A percentile compares a stretch with the other conserved stretches of the same genome.
phyloP scores from a whole-genome alignment of 2,888 invertebrate genomes.

The Philereme transversata region DNA sequence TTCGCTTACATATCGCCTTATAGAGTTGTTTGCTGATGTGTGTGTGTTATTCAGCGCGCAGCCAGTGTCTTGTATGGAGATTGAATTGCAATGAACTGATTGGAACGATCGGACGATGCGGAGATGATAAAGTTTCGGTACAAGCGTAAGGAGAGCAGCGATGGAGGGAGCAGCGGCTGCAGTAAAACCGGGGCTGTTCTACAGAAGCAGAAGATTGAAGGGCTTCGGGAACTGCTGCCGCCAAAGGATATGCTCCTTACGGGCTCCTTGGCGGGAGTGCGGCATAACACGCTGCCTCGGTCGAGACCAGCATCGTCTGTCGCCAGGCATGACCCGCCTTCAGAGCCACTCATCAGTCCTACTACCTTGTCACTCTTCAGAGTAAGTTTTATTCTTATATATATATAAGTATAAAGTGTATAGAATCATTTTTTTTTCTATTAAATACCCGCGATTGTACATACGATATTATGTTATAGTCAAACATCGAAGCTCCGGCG shows the following conservation, averaged over 20 bases:
- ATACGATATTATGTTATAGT: no score
- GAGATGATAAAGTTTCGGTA: conserved; percentile 87
- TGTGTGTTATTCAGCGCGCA: conserved; percentile 66
- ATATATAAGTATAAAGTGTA: no score
- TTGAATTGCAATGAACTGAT: conserved; percentile 56
- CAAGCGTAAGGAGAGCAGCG: conserved; percentile 84
- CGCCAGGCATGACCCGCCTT: conserved; percentile 55
- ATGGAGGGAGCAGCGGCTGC: conserved; percentile 52
- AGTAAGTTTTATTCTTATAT: conserved; percentile 61
- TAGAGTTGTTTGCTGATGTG: conserved; percentile 61
- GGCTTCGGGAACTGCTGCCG: conserved; percentile 72
- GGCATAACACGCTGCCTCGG: conserved; percentile 76
- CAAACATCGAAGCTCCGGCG: no score
- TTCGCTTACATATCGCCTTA: conserved; percentile 73
- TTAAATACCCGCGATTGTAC: no score
- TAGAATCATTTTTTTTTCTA: no score
- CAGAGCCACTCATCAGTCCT: conserved; percentile 59
- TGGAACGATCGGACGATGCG: conserved; percentile 56
- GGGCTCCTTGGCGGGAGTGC: conserved; percentile 69
- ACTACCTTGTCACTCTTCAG: conserved; percentile 72
- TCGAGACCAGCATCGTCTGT: conserved; percentile 64
- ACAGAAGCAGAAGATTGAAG: conserved; percentile 79
- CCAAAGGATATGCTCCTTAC: conserved; percentile 74
- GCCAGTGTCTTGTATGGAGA: conserved; percentile 67
- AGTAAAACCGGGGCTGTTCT: conserved; percentile 62